Evolutionary conservation across 2,113 vertebrate genomes (phyloP).

Genomic region (Zosterops pallidus): DNA sequence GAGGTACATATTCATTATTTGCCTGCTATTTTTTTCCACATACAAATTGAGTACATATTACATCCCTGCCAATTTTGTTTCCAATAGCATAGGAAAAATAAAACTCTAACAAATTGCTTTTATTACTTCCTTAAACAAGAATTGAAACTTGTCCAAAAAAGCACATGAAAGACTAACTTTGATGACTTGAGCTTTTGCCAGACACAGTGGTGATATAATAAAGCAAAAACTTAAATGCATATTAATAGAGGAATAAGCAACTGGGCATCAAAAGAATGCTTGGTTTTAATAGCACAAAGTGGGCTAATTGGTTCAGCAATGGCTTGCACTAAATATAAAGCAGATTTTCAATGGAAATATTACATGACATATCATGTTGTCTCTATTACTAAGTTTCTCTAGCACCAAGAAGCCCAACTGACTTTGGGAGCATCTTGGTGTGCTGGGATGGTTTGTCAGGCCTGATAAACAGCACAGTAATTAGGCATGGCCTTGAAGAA

Average conservation of each 20-base stretch:
- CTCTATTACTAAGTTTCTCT: background rate
- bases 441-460: background rate
- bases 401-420: background rate
- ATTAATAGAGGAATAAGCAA: constrained; percentile 19
- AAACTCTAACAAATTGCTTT: constrained; percentile 51
- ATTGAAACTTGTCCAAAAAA: constrained; percentile 55
- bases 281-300: constrained; percentile 4
- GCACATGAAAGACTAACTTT: constrained; percentile 42
- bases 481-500: background rate
- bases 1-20: constrained; percentile 25
- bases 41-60: constrained; percentile 17
- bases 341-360: constrained; percentile 15
- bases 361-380: background rate
- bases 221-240: constrained; percentile 19
- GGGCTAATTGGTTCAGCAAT: constrained; percentile 2
- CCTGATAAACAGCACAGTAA: background rate
- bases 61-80: constrained; percentile 32
- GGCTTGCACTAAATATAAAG: constrained; percentile 19
- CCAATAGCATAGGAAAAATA: constrained; percentile 39
- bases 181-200: constrained; percentile 42
- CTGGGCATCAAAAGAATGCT: constrained; percentile 12
- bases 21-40: background rate
- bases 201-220: background rate
- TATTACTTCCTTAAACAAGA: constrained; percentile 62
- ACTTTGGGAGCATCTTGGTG: background rate